Conservation (phyloP, 1,140 invertebrate species). For the Drosophila pachea region DNA sequence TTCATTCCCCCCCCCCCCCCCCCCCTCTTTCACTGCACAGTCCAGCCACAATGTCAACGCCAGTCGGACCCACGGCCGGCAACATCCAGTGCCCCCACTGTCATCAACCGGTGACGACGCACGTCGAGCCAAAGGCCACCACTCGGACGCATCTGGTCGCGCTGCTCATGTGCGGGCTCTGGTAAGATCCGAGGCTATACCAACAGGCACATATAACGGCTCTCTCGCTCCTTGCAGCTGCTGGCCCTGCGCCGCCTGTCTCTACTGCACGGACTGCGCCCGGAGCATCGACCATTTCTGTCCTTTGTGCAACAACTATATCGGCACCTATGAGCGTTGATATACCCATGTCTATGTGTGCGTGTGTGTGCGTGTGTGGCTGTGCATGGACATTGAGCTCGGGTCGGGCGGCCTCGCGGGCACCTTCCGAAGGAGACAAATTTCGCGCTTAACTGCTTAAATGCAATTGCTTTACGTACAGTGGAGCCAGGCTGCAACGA, state of each 20-base stretch:
- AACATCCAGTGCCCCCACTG: constrained; percentile 81
- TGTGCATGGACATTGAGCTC: too few species aligned
- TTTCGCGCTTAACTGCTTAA: too few species aligned
- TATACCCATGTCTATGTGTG: neutral
- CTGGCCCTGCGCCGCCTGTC: constrained; percentile 82
- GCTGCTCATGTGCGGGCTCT: constrained; percentile 80
- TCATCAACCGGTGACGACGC: constrained; percentile 79
- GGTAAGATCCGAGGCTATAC: constrained; percentile 74
- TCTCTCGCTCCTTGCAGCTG: constrained; percentile 64
- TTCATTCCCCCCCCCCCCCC: neutral
- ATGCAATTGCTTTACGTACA: too few species aligned
- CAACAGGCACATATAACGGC: too few species aligned
- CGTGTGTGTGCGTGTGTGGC: too few species aligned
- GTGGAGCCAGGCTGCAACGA: too few species aligned
- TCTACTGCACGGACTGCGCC: constrained; percentile 84
- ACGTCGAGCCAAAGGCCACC: constrained; percentile 79
- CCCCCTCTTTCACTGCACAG: too few species aligned
- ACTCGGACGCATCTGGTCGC: constrained; percentile 83
- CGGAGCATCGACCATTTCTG: constrained; percentile 83
- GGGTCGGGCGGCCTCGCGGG: too few species aligned
- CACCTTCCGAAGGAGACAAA: too few species aligned
- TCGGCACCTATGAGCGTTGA: constrained; percentile 81
- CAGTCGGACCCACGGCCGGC: constrained; percentile 79
- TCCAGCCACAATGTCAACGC: constrained; percentile 46
- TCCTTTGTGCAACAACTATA: constrained; percentile 82